Evolutionary conservation across 2,888 invertebrate genomes (phyloP).

Genomic region (Dendrolimus pini): DNA sequence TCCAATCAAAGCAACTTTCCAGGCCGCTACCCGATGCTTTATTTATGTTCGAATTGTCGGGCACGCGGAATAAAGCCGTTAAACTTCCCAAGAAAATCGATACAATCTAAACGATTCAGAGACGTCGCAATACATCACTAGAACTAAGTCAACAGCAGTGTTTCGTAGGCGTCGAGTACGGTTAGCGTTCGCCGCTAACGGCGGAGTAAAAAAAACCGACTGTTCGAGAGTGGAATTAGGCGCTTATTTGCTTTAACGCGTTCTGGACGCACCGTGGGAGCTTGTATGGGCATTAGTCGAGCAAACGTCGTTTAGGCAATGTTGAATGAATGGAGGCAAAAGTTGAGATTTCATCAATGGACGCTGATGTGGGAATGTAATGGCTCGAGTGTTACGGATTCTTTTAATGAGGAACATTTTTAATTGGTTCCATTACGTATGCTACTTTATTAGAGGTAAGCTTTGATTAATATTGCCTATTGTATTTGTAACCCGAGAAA

Average conservation of each 20-base stretch:
- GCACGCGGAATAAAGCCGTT: not conserved
- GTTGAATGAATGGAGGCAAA: not conserved
- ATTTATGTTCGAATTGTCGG: too few relatives aligned
- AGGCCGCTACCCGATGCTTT: too few relatives aligned
- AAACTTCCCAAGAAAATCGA: constrained; percentile 3
- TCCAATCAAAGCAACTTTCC: too few relatives aligned
- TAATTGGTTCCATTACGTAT: too few relatives aligned
- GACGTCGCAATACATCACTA: constrained; percentile 1
- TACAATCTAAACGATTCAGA: constrained; percentile 1
- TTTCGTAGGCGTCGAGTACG: constrained; percentile 2
- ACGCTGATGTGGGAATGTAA: not conserved
- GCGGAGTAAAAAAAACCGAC: not conserved
- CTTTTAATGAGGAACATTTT: not conserved
- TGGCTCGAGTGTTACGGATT: not conserved
- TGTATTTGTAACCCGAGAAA: too few relatives aligned
- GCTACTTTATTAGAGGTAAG: too few relatives aligned
- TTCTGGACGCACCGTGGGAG: not conserved
- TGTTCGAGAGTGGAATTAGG: not conserved
- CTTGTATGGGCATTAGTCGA: not conserved
- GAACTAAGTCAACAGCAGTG: constrained; percentile 3
- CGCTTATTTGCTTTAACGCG: not conserved
- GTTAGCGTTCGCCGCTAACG: not conserved
- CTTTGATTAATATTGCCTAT: too few relatives aligned
- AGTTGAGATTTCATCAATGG: not conserved
- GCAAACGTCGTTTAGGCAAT: not conserved